These are phyloP conservation scores for Pholis gunnellus DNA, from an alignment of 2,113 vertebrate genomes.

Conservation along the genomic window DNA sequence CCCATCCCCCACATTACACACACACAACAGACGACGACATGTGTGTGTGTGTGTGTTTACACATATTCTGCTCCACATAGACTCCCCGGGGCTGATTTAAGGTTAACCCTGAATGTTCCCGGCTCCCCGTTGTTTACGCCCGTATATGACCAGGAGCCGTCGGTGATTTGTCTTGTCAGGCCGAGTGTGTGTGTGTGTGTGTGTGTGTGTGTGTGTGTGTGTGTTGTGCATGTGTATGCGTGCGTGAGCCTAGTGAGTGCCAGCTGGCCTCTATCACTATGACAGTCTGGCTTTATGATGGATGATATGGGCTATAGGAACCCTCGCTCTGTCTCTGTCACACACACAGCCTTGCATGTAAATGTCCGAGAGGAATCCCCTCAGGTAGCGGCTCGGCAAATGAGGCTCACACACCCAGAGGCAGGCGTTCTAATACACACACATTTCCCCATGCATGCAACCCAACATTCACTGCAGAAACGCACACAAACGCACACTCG, in stretches of 20 bases:
- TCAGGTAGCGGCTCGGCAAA: constrained; percentile 32
- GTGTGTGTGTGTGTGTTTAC: constrained; percentile 41
- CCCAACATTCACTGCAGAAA: neutral
- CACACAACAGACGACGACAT: neutral
- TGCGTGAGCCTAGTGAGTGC: constrained; percentile 41
- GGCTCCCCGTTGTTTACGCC: constrained; percentile 55
- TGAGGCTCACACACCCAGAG: constrained; percentile 32
- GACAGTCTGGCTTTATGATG: constrained; percentile 78
- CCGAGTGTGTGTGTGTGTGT: constrained; percentile 40
- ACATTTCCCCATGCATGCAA: constrained; percentile 7
- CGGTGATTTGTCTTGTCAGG: constrained; percentile 77
- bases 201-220: constrained; percentile 36
- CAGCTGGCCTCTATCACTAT: constrained; percentile 74
- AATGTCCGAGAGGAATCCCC: constrained; percentile 54
- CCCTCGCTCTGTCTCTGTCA: constrained; percentile 44
- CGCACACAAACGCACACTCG: neutral
- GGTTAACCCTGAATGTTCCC: constrained; percentile 67
- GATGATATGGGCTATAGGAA: constrained; percentile 64
- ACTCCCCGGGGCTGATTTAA: constrained; percentile 70
- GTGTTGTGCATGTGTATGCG: constrained; percentile 24
- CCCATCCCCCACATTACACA: constrained; percentile 20
- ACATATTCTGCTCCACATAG: constrained; percentile 43
- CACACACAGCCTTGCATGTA: constrained; percentile 49
- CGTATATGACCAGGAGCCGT: constrained; percentile 53
- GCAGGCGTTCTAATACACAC: constrained; percentile 23